Conservation (phyloP, 2,888 invertebrate genomes). For the Melieria omissa region DNA sequence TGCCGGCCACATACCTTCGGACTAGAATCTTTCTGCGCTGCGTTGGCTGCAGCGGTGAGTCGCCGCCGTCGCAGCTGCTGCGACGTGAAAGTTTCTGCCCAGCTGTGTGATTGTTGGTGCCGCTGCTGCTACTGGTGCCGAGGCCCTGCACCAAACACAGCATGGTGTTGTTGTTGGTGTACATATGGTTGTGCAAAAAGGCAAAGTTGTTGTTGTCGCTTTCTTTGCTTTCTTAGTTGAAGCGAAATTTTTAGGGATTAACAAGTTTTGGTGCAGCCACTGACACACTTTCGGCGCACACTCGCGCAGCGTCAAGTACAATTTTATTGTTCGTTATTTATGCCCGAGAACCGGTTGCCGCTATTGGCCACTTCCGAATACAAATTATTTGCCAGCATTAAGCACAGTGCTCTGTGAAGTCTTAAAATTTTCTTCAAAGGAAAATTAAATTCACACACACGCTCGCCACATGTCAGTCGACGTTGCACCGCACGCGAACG, state of each 20-base stretch:
- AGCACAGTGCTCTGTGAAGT: not conserved
- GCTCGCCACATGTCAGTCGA: constrained; percentile 5
- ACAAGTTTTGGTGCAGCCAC: not conserved
- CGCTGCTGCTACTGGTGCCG: constrained; percentile 17
- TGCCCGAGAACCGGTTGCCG: not conserved
- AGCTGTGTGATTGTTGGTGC: not conserved
- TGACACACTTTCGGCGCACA: constrained; percentile 4
- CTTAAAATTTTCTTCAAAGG: not conserved
- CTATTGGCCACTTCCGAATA: not conserved
- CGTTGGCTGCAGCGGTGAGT: too few species aligned
- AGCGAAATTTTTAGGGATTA: not conserved
- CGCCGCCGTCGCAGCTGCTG: too few species aligned
- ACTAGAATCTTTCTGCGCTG: too few species aligned
- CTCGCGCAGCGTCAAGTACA: not conserved
- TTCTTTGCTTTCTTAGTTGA: not conserved
- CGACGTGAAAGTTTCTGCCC: too few species aligned
- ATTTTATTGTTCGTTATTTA: not conserved
- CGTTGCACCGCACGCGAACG: constrained; percentile 14
- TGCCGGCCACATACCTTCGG: too few species aligned
- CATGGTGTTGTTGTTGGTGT: constrained; percentile 31
- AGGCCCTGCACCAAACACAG: constrained; percentile 38
- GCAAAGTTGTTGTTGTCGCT: not conserved
- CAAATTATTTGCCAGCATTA: not conserved
- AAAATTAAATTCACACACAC: constrained; percentile 3
- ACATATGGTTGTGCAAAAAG: constrained; percentile 7